phyloP scores from a whole-genome alignment of 2,113 vertebrate genomes.

The Brachypteracias leptosomus region DNA sequence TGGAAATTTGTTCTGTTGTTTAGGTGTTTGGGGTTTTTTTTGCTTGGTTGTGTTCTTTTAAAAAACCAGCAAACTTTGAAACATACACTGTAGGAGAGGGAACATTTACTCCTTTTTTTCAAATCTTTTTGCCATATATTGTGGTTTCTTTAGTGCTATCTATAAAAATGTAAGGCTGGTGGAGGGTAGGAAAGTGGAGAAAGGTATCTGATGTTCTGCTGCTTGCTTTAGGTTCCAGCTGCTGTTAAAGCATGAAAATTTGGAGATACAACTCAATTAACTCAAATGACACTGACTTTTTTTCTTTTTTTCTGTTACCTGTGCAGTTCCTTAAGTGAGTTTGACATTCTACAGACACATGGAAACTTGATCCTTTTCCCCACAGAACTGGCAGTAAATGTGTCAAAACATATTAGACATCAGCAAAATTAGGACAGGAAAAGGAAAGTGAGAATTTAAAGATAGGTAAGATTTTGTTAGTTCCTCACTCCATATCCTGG shows the following conservation, averaged over 20 bases:
- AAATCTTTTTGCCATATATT: neutral
- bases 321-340: neutral
- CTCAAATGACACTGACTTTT: neutral
- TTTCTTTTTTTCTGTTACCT: neutral
- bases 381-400: neutral
- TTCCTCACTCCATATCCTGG: neutral
- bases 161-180: neutral
- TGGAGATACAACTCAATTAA: neutral
- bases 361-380: neutral
- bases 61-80: no score
- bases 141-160: neutral
- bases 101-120: neutral
- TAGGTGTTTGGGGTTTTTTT: neutral
- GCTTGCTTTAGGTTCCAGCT: neutral
- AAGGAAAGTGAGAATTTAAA: neutral
- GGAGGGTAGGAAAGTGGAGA: neutral
- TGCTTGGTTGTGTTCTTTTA: neutral
- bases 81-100: neutral
- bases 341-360: rapidly evolving
- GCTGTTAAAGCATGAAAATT: neutral
- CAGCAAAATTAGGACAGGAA: neutral
- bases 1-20: neutral
- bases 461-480: neutral
- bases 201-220: neutral
- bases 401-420: neutral